These are phyloP conservation scores for Beaufortia kweichowensis DNA, from an alignment of 2,113 vertebrate species.

Conservation along the genomic window DNA sequence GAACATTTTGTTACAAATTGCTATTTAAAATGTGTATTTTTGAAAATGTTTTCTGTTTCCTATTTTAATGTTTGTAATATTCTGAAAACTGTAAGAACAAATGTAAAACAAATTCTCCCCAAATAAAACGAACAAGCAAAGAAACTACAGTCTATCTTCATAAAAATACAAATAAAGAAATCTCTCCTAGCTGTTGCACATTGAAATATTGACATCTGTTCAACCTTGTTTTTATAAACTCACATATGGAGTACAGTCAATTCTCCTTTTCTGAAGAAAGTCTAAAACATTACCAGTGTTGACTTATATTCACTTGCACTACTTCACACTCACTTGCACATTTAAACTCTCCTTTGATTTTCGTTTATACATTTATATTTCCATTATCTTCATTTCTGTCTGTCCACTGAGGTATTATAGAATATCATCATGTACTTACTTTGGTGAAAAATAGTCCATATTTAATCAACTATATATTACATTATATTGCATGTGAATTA, in stretches of 20 bases:
- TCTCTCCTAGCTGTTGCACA: constrained; percentile 60
- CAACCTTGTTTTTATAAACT: constrained; percentile 43
- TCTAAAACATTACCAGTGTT: neutral
- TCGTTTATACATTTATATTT: too few species aligned
- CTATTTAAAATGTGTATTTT: neutral
- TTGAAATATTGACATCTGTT: constrained; percentile 63
- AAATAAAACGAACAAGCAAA: constrained; percentile 12
- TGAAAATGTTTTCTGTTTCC: constrained; percentile 22
- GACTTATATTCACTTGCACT: neutral
- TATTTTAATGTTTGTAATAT: neutral
- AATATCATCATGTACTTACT: constrained; percentile 19
- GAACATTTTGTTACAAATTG: neutral
- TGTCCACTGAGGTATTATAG: constrained; percentile 24
- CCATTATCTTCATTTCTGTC: constrained; percentile 4
- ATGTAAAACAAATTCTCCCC: constrained; percentile 21
- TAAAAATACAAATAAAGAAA: neutral
- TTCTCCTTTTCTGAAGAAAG: constrained; percentile 9
- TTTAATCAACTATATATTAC: neutral
- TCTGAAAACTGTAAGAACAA: constrained; percentile 19
- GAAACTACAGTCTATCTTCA: neutral
- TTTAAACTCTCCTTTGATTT: too few species aligned
- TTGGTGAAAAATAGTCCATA: neutral
- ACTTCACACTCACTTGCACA: neutral
- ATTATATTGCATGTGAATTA: neutral
- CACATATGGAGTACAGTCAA: constrained; percentile 15